Evolutionary conservation across 2,888 invertebrate genomes (phyloP).

Genomic region (Anthophora plumipes): DNA sequence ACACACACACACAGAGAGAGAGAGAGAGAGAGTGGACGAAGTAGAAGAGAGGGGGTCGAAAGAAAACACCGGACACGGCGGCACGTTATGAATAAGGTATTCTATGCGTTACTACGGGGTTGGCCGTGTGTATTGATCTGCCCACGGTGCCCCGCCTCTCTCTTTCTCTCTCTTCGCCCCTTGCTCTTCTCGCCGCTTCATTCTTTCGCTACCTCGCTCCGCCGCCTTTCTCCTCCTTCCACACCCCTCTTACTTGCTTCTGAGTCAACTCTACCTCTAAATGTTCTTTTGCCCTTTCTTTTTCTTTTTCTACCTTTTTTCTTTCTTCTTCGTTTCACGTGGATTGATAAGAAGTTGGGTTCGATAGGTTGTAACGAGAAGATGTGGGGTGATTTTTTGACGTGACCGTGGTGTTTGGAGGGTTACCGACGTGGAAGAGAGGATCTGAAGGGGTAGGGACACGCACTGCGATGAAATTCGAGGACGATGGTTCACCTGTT

Average conservation of each 20-base stretch:
- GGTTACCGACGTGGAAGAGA: neutral
- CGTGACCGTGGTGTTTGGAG: constrained; percentile 3
- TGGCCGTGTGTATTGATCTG: constrained; percentile 80
- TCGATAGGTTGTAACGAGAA: neutral
- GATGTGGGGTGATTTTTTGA: constrained; percentile 1
- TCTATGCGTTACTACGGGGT: constrained; percentile 78
- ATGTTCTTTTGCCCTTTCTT: too few species aligned
- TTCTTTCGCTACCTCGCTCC: constrained; percentile 5
- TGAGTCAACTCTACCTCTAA: neutral
- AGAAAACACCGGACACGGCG: constrained; percentile 60
- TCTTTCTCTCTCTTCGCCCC: constrained; percentile 49
- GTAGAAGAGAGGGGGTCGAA: constrained; percentile 31
- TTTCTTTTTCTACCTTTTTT: too few species aligned
- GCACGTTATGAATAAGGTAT: constrained; percentile 78
- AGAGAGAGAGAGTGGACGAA: neutral
- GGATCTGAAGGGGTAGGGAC: constrained; percentile 31
- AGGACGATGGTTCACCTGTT: constrained; percentile 76
- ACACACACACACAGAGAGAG: too few species aligned
- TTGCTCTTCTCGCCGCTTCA: constrained; percentile 17
- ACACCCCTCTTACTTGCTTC: constrained; percentile 2
- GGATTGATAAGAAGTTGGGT: too few species aligned
- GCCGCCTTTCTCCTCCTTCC: constrained; percentile 8
- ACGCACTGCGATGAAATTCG: constrained; percentile 39
- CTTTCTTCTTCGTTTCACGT: too few species aligned
- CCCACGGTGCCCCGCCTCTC: constrained; percentile 75